phyloP scores from a whole-genome alignment of 2,113 vertebrate species.

The Panthera tigris region DNA sequence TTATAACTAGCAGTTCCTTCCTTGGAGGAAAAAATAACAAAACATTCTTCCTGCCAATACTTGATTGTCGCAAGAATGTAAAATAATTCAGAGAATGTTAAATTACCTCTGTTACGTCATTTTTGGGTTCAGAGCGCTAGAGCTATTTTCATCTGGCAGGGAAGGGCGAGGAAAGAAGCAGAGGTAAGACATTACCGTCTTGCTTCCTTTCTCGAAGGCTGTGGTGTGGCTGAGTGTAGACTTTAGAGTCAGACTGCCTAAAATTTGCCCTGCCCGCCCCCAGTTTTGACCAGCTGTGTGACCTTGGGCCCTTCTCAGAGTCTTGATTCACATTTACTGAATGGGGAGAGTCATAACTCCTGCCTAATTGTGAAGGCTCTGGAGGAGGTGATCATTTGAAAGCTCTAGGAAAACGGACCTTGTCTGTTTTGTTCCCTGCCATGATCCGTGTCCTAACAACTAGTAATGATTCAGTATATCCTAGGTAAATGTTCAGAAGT shows the following conservation, averaged over 20 bases:
- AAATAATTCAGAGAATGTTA: neutral
- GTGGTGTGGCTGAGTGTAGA: neutral
- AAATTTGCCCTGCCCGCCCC: neutral
- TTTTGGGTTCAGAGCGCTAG: neutral
- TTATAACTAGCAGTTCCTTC: neutral
- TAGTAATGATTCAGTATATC: too few species aligned
- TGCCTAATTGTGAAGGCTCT: neutral
- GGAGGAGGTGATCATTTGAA: neutral
- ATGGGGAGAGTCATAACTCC: neutral
- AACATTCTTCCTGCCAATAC: neutral
- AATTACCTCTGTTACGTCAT: neutral
- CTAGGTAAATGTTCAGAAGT: neutral
- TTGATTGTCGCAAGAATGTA: neutral
- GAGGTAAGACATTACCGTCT: neutral
- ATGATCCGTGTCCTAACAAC: accelerated
- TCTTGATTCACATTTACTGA: neutral
- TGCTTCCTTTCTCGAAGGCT: neutral
- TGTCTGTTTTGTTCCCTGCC: neutral
- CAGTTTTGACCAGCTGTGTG: neutral
- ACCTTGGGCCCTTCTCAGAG: neutral
- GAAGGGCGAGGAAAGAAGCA: neutral
- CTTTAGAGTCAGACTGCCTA: neutral
- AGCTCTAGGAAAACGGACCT: neutral
- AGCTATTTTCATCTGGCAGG: neutral
- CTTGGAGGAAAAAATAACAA: neutral